Percentiles rank a stretch among this genome's conserved stretches.
phyloP scores from a whole-genome alignment of 2,797 vertebrate genomes.

The Rhabdomys pumilio region DNA sequence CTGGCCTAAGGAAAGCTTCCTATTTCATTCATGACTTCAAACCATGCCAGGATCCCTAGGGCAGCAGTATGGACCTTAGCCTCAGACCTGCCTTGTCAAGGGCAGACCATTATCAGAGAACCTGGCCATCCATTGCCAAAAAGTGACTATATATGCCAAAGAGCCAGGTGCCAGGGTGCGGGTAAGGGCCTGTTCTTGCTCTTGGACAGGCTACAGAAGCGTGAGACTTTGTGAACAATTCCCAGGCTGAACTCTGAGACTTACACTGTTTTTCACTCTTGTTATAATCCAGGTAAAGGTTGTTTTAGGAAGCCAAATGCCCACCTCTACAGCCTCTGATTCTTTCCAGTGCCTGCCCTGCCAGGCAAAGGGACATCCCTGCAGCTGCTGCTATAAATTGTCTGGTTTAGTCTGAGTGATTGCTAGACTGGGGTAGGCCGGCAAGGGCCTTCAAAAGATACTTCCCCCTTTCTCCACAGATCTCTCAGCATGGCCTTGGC shows the following conservation, averaged over 20 bases:
- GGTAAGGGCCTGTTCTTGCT: not conserved
- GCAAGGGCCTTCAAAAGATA: not conserved
- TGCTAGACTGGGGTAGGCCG: not conserved
- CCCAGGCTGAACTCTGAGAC: not conserved
- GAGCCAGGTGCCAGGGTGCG: not conserved
- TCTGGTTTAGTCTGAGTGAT: conserved; percentile 29
- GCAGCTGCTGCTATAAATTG: conserved; percentile 7
- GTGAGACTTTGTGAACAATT: not conserved
- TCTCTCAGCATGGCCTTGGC: not conserved
- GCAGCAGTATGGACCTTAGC: not conserved
- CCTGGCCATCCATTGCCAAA: not conserved
- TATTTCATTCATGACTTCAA: not conserved
- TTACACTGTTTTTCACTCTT: not conserved
- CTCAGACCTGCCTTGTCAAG: not conserved
- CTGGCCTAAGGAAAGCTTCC: not conserved
- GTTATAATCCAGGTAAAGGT: not conserved
- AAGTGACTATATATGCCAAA: not conserved
- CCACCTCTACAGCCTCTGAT: not conserved
- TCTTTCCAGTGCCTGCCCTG: not conserved
- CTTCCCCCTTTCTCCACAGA: not conserved
- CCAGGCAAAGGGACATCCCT: not conserved
- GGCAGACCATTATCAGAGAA: not conserved
- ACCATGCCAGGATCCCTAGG: not conserved
- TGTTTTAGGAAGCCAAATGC: not conserved
- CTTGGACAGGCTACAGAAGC: not conserved